These are phyloP conservation scores for Myiagra hebetior DNA, from an alignment of 2,113 vertebrate genomes.

Conservation along the genomic window DNA sequence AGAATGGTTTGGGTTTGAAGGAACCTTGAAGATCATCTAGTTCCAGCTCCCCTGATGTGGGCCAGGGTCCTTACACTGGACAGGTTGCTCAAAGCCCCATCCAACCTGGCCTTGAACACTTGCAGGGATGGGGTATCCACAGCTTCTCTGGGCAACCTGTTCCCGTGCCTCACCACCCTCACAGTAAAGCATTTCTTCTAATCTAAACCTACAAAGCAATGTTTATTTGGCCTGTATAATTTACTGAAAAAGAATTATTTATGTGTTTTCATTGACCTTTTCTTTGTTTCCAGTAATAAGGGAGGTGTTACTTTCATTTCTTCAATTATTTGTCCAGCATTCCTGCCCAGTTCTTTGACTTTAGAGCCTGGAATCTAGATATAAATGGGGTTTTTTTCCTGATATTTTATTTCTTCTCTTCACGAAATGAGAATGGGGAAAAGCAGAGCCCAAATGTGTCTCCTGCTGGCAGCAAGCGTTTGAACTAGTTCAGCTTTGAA, in stretches of 20 bases:
- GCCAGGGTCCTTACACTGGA: neutral
- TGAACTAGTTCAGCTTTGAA: slow-evolving; percentile 38
- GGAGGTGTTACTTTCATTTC: neutral
- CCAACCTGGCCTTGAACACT: neutral
- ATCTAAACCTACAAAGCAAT: neutral
- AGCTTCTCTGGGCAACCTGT: neutral
- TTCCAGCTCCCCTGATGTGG: neutral
- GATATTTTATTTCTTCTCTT: neutral
- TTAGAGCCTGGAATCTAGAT: neutral
- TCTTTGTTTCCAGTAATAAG: neutral
- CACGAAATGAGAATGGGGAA: neutral
- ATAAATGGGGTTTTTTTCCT: neutral
- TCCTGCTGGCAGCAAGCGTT: neutral
- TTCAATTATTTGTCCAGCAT: neutral
- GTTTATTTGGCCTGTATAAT: neutral
- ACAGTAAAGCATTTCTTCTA: neutral
- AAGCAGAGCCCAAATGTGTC: neutral
- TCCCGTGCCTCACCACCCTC: neutral
- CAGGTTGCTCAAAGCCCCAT: neutral
- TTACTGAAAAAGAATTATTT: neutral
- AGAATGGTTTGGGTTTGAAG: neutral
- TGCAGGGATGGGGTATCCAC: neutral
- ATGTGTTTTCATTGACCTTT: neutral
- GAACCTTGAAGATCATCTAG: neutral
- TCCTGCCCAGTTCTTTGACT: neutral